These are phyloP conservation scores for Daktulosphaira vitifoliae DNA, from an alignment of 1,140 invertebrate species.

Conservation along the genomic window DNA sequence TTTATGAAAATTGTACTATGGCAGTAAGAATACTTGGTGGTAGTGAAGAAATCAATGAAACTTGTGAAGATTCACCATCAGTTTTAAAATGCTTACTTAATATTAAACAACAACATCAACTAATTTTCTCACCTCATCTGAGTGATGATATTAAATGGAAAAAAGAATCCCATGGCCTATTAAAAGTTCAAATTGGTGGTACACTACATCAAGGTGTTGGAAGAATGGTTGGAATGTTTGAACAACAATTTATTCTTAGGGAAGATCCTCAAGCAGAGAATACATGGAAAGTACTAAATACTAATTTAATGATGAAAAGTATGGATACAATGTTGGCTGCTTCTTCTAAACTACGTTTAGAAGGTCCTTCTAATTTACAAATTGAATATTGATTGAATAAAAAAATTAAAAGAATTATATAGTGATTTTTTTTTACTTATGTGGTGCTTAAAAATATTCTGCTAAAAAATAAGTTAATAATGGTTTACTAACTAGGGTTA, in stretches of 20 bases:
- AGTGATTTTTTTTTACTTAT: too few relatives aligned
- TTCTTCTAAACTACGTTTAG: too few relatives aligned
- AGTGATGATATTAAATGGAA: constrained; percentile 17
- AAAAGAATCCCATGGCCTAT: constrained; percentile 19
- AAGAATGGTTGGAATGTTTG: constrained; percentile 23
- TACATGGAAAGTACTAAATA: constrained; percentile 19
- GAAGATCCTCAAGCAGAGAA: constrained; percentile 27
- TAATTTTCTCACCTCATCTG: constrained; percentile 20
- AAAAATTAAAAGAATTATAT: too few relatives aligned
- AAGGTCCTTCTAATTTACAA: too few relatives aligned
- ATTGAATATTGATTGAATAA: too few relatives aligned
- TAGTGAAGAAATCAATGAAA: not conserved
- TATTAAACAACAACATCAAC: constrained; percentile 9
- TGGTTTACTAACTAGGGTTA: too few relatives aligned
- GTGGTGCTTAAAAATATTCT: too few relatives aligned
- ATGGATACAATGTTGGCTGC: too few relatives aligned
- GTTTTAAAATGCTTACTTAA: not conserved
- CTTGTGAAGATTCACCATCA: not conserved
- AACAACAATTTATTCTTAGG: constrained; percentile 19
- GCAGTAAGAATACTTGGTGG: constrained; percentile 8
- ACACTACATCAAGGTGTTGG: constrained; percentile 21
- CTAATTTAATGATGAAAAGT: constrained; percentile 25
- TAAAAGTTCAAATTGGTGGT: constrained; percentile 26
- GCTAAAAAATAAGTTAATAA: too few relatives aligned
- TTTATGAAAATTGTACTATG: constrained; percentile 27